These are phyloP conservation scores for Chrysodeixis includens DNA, from an alignment of 2,888 invertebrate genomes.

Conservation along the genomic window DNA sequence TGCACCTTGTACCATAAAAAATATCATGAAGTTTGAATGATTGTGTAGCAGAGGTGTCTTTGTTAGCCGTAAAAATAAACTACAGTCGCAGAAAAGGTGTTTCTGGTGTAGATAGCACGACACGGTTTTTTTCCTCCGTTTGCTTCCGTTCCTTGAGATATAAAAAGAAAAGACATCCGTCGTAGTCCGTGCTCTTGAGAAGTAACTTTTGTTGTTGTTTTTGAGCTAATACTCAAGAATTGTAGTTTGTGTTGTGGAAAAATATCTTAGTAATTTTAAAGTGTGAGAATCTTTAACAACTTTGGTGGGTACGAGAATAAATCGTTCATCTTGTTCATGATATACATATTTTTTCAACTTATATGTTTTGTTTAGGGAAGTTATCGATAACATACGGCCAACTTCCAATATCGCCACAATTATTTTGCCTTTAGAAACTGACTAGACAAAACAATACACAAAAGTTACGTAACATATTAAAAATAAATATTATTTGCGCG, in stretches of 20 bases:
- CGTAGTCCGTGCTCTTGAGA: slow-evolving; percentile 12
- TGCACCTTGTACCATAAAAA: slow-evolving; percentile 34
- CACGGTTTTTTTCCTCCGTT: slow-evolving; percentile 35
- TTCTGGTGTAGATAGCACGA: slow-evolving; percentile 35
- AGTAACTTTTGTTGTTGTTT: slow-evolving; percentile 35
- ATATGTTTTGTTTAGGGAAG: no score
- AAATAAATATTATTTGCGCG: neutral
- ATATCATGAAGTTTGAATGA: slow-evolving; percentile 40
- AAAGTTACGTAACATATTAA: neutral
- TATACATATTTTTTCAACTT: no score
- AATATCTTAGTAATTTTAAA: neutral
- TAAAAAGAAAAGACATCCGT: slow-evolving; percentile 39
- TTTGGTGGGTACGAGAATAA: no score
- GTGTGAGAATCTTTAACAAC: no score
- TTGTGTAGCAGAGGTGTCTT: slow-evolving; percentile 39
- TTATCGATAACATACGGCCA: no score
- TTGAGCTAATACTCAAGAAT: slow-evolving; percentile 24
- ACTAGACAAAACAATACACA: neutral
- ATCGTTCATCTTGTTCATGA: no score
- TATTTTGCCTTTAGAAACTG: no score
- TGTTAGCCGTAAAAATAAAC: slow-evolving; percentile 51
- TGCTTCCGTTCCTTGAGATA: slow-evolving; percentile 42
- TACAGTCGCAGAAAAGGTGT: slow-evolving; percentile 37
- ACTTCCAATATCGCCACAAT: no score
- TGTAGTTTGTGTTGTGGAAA: slow-evolving; percentile 7